Conservation (phyloP, 2,113 vertebrate genomes). For the Lamprologus lemairii region DNA sequence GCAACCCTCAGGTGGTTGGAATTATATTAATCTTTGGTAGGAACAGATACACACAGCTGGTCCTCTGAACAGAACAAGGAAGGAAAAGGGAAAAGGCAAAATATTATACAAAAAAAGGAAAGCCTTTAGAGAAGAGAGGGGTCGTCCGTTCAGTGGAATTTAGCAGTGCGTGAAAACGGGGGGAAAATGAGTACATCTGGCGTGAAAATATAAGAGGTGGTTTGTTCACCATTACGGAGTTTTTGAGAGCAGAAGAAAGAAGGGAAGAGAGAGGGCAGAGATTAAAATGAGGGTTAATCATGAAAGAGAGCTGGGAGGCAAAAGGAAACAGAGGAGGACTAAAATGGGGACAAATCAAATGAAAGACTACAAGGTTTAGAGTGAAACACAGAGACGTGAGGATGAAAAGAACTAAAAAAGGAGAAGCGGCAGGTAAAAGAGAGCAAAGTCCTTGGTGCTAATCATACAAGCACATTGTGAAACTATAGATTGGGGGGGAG, state of each 20-base stretch:
- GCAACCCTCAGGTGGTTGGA: not conserved
- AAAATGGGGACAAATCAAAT: slow-evolving; percentile 20
- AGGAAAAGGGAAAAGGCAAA: slow-evolving; percentile 9
- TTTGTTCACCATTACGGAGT: slow-evolving; percentile 15
- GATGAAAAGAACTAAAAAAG: not conserved
- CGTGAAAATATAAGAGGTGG: slow-evolving; percentile 40
- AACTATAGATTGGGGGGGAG: slow-evolving; percentile 24
- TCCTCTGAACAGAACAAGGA: slow-evolving; percentile 1
- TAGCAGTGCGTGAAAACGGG: slow-evolving; percentile 36
- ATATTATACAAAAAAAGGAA: not conserved
- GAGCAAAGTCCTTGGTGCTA: not conserved
- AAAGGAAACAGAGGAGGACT: slow-evolving; percentile 11
- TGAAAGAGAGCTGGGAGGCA: slow-evolving; percentile 27
- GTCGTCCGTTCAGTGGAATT: slow-evolving; percentile 27
- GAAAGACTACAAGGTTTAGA: not conserved
- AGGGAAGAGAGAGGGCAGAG: not conserved
- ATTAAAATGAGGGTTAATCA: slow-evolving; percentile 30
- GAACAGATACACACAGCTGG: not conserved
- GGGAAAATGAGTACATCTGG: slow-evolving; percentile 46
- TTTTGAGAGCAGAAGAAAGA: slow-evolving; percentile 18
- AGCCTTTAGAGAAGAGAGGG: slow-evolving; percentile 16
- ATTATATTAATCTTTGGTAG: not conserved
- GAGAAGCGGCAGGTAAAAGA: not conserved
- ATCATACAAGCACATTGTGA: not conserved
- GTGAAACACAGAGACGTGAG: not conserved